Base-by-base conservation (phyloP, 1,140 invertebrate species). In the Cyphomyrmex costatus region DNA sequence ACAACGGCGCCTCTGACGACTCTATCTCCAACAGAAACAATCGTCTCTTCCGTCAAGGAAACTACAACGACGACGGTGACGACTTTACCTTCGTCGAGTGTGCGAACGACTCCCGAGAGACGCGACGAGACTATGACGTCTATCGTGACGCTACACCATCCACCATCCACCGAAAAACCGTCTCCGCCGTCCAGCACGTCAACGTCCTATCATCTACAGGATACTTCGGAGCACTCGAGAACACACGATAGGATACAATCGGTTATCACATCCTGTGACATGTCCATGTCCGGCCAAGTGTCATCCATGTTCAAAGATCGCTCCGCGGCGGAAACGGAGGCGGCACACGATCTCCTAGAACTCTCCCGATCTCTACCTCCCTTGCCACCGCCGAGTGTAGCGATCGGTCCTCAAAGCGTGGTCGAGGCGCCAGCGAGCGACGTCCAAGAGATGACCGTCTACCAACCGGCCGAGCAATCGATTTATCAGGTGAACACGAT, bases 271-370 rank as follows among this genome's bases (percentile, higher is more conserved):
- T 80, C 49, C n/a, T 60, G 74, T 66, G 61, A 7, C 14, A 73
- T 79, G 42, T 14, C 58, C 6, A 46, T 87, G 51, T 30, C 88
- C 65, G 71, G 24, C 27, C 56, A 84, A 16, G 85, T 79, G 24
- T 80, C 88, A 0, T 78, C 95, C 94, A 65, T 96, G 79, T 96
- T 96, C 80, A 95, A 96, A 12, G 95, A 96, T 71, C 95, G 97
- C 80, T 97, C 97, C 66, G 96, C 97, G 1, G 97, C 97, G 89
- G 98, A 98, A 92, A 98, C 97, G 1, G 97, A 98, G 94, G 98
- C 97, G 5, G 98, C 98, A 1, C 98, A 98, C 91, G 98, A 98
- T 92, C 95, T 98, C n/a, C 94, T 98, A 19, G 98, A 98, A 82
- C 95, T 98, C 14, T 98, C 97, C 3, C 96, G 98, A 78, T 97